Conservation (phyloP, 2,797 vertebrate species). For the Periophthalmus magnuspinnatus region DNA sequence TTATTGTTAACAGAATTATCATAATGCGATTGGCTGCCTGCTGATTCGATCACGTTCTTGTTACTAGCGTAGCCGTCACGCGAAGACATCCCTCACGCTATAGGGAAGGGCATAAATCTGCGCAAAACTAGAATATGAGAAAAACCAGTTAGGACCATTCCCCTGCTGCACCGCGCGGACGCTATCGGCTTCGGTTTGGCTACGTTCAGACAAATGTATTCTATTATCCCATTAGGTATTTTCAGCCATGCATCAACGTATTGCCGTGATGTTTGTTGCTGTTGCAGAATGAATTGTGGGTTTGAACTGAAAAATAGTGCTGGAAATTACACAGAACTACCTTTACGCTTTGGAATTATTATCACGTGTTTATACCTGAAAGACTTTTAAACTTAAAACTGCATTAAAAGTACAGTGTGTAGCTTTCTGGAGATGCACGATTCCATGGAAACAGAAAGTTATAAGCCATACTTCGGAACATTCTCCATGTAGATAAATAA, state of each 20-base stretch:
- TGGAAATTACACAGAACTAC: not conserved
- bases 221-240: slow-evolving; percentile 14
- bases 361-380: no score
- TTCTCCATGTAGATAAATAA: no score
- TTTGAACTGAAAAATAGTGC: not conserved
- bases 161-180: slow-evolving; percentile 40
- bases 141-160: slow-evolving; percentile 50
- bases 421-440: no score
- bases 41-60: slow-evolving; percentile 76
- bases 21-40: slow-evolving; percentile 71
- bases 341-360: no score
- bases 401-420: no score
- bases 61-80: slow-evolving; percentile 74
- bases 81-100: slow-evolving; percentile 75
- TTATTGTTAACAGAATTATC: slow-evolving; percentile 81
- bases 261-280: not conserved
- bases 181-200: slow-evolving; percentile 16
- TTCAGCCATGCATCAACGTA: not conserved
- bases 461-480: no score
- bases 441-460: no score
- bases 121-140: slow-evolving; percentile 59
- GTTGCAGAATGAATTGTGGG: not conserved
- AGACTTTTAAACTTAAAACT: no score
- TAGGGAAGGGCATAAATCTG: slow-evolving; percentile 59
- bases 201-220: slow-evolving; percentile 30